phyloP scores from a whole-genome alignment of 2,797 vertebrate genomes.

The Aplochiton taeniatus region DNA sequence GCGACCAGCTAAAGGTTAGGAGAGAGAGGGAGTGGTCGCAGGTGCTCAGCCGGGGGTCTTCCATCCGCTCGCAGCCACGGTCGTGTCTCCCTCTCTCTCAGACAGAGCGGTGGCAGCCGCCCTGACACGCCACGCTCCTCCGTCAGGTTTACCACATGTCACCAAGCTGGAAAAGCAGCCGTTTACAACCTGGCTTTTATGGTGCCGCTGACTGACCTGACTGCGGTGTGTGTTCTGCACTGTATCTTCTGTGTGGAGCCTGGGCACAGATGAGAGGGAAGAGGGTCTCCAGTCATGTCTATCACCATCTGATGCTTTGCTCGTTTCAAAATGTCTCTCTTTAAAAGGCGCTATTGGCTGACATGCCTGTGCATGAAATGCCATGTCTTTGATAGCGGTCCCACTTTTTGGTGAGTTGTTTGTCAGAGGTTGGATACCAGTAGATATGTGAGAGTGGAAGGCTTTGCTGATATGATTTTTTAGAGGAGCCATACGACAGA shows the following conservation, averaged over 20 bases:
- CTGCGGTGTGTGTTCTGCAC: no score
- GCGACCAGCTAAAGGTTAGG: not conserved
- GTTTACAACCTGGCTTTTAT: conserved; percentile 3
- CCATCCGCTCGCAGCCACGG: conserved; percentile 24
- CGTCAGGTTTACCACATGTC: not conserved
- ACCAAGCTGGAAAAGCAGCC: not conserved
- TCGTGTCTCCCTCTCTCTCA: conserved; percentile 27
- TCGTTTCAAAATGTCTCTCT: conserved; percentile 1
- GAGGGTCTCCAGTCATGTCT: not conserved
- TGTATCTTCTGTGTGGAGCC: not conserved
- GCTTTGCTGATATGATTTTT: not conserved
- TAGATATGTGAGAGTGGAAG: not conserved
- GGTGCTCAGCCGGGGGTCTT: conserved; percentile 34
- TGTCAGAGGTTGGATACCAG: no score
- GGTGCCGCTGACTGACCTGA: no score
- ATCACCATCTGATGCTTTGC: not conserved
- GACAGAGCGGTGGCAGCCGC: conserved; percentile 29
- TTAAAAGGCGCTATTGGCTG: not conserved
- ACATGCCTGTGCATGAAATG: no score
- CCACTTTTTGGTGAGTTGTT: no score
- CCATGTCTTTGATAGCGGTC: no score
- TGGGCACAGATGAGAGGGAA: not conserved
- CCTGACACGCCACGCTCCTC: conserved; percentile 12
- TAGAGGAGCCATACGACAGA: not conserved
- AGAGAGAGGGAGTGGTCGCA: conserved; percentile 30